A percentile compares a stretch with the other conserved stretches of the same genome.
phyloP scores from a whole-genome alignment of 1,140 invertebrate genomes.

The Potamilus streckersoni region DNA sequence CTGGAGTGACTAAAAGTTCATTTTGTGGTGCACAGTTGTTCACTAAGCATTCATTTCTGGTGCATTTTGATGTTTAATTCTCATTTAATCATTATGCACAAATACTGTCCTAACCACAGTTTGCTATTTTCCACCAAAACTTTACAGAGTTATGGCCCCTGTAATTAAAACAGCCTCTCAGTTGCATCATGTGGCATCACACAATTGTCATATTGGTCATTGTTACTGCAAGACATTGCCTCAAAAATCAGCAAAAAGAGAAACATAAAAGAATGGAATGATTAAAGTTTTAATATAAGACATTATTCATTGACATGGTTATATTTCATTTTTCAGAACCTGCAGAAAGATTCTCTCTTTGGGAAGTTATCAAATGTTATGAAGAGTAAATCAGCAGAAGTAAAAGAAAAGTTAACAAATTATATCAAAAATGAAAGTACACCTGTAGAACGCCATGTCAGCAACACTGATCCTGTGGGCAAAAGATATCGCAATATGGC shows the following conservation, averaged over 20 bases:
- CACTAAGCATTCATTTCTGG: too few species aligned
- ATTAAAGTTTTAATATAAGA: neutral
- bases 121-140: too few species aligned
- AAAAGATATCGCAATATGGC: constrained; percentile 88
- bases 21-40: too few species aligned
- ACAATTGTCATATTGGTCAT: too few species aligned
- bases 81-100: too few species aligned
- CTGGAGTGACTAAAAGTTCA: too few species aligned
- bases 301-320: neutral
- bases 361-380: constrained; percentile 74
- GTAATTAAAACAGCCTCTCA: too few species aligned
- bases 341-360: constrained; percentile 55
- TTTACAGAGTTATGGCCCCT: too few species aligned
- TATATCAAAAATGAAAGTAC: constrained; percentile 78
- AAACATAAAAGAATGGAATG: neutral
- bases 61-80: too few species aligned
- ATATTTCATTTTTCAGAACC: neutral
- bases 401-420: constrained; percentile 93
- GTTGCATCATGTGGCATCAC: too few species aligned
- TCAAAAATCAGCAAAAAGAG: neutral
- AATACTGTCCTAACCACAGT: too few species aligned
- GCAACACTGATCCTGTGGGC: constrained; percentile 82
- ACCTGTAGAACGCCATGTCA: constrained; percentile 76
- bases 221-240: neutral
- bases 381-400: constrained; percentile 90